Conservation (phyloP, 1,140 invertebrate species). For the Drosophila malerkotliana region DNA sequence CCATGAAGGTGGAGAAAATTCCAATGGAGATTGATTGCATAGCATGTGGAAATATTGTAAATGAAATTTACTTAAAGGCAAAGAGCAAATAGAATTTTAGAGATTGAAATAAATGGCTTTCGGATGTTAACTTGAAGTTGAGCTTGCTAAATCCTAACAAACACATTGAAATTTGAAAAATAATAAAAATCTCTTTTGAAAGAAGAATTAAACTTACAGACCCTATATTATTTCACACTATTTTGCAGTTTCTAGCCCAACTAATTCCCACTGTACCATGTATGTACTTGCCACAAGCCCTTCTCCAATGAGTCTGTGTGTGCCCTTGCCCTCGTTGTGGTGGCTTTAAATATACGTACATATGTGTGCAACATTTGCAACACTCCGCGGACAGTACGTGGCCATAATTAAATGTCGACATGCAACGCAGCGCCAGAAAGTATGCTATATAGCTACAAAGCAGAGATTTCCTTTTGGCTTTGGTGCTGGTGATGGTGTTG, state of each 20-base stretch:
- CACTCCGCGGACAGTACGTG: conserved; percentile 53
- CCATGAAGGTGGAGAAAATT: background rate
- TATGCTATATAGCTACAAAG: conserved; percentile 25
- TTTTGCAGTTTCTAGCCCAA: background rate
- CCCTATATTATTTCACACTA: background rate
- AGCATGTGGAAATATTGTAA: background rate
- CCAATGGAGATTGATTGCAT: conserved; percentile 14
- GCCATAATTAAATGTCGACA: conserved; percentile 81
- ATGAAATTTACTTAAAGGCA: conserved; percentile 5
- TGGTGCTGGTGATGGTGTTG: background rate
- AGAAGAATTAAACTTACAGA: too few species aligned
- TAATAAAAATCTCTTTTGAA: too few species aligned
- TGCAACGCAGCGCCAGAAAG: conserved; percentile 63
- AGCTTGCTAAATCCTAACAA: too few species aligned
- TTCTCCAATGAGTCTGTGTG: background rate
- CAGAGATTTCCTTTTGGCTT: conserved; percentile 30
- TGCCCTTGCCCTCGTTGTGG: conserved; percentile 32
- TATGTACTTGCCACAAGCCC: conserved; percentile 10
- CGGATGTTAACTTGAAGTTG: background rate
- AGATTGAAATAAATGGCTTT: background rate
- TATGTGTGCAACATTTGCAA: conserved; percentile 26
- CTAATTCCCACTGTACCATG: background rate
- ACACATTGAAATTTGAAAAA: too few species aligned
- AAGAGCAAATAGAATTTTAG: background rate
- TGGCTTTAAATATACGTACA: conserved; percentile 4